phyloP scores from a whole-genome alignment of 2,113 vertebrate genomes.

The Prionailurus viverrinus region DNA sequence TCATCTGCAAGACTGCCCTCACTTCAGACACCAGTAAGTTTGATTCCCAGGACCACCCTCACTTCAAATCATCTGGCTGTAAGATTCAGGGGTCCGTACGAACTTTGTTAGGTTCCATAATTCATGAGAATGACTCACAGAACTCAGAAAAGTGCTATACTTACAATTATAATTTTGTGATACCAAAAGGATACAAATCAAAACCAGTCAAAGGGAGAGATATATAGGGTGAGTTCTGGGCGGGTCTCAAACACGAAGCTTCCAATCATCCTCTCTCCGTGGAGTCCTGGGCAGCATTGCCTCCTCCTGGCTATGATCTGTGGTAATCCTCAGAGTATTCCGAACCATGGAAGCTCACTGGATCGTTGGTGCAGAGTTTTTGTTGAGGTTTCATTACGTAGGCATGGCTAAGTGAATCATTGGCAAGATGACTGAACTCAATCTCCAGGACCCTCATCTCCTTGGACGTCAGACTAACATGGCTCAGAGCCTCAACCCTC shows the following conservation, averaged over 20 bases:
- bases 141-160: background rate
- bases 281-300: background rate
- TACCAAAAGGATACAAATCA: background rate
- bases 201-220: background rate
- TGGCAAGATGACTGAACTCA: background rate
- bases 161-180: background rate
- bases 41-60: background rate
- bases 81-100: background rate
- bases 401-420: background rate
- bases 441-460: rapidly evolving
- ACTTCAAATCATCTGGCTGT: background rate
- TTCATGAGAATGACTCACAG: background rate
- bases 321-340: background rate
- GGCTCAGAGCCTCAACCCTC: background rate
- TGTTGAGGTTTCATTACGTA: background rate
- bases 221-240: background rate
- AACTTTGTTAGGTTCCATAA: background rate
- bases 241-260: background rate
- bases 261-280: background rate
- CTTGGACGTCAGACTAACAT: background rate
- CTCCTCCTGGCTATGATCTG: background rate
- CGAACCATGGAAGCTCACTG: background rate
- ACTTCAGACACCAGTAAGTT: background rate
- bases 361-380: background rate
- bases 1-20: background rate